Evolutionary conservation across 2,113 vertebrate genomes (phyloP), one percentile per base, ranked within the genome.

Genomic region (rabbit (Oryctolagus cuniculus)): DNA sequence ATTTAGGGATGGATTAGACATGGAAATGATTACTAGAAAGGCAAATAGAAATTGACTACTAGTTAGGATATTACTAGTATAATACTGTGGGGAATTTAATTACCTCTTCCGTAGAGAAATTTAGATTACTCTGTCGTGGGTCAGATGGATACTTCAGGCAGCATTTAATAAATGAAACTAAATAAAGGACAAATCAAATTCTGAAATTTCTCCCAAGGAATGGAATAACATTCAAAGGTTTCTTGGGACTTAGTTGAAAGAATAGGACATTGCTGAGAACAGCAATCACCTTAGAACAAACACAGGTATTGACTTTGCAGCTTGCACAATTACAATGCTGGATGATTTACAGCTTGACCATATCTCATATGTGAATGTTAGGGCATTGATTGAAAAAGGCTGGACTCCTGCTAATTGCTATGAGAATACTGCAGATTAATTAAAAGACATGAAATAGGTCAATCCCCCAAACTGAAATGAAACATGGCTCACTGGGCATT

Each of bases 321-420:
- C 5, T 79, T 83, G n/a, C 34, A 93, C 49, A 83, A 93, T 82
- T 93, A 89, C 1, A 93, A 0, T 78, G 15, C 8, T 7, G 63
- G n/a, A 44, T 95, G 78, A 91, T 87, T 89, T 89, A 79, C 0
- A 91, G 29, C 13, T 74, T 94, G 64, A 84, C 38, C 7, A 15
- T 91, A 82, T 55, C 12, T 93, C 63, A 72, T 81, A 49, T 53
- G 38, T 93, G 36, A 94, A 89, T 73, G 58, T 78, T 55, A 51
- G 22, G 38, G 13, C 81, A 70, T 11, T 94, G 83, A 77, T 63
- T 58, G 2, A 24, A 87, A 66, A 89, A 58, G 22, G 79, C 9
- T 79, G 34, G 3, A 49, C 74, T 90, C 64, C 74, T 94, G 21
- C 16, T 91, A 91, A 89, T 86, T 95, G 80, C 34, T 69, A 19